A percentile compares a stretch with the other conserved stretches of the same genome.
These are phyloP conservation scores for Dicranocentrus wangi DNA, from an alignment of 2,888 invertebrate genomes.

Conservation along the genomic window DNA sequence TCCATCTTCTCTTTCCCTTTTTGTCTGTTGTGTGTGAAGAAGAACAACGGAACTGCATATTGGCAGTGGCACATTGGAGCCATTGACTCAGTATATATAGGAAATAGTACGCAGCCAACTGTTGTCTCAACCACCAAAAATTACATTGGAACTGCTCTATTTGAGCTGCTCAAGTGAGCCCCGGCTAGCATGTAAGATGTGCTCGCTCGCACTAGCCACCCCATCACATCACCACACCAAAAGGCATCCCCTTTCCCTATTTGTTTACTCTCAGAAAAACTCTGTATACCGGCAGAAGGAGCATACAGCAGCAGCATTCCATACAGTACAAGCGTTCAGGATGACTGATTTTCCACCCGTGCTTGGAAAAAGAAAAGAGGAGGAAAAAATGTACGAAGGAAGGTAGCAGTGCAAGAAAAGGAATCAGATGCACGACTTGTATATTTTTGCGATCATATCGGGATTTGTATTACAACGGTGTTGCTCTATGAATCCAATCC, in stretches of 20 bases:
- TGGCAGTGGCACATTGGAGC: conserved; percentile 16
- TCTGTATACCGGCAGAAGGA: no score
- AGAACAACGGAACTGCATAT: conserved; percentile 27
- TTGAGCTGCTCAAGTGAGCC: not conserved
- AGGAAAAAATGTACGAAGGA: not conserved
- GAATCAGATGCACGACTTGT: conserved; percentile 38
- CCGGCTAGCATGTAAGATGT: not conserved
- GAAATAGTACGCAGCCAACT: conserved; percentile 64
- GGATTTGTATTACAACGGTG: conserved; percentile 28
- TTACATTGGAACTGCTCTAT: conserved; percentile 46
- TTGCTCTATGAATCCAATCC: not conserved
- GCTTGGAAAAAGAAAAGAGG: not conserved
- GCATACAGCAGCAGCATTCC: not conserved
- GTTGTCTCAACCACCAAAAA: conserved; percentile 68
- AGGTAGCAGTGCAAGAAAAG: no score
- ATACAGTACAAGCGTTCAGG: conserved; percentile 57
- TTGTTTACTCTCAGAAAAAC: not conserved
- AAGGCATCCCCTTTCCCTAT: not conserved
- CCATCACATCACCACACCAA: no score
- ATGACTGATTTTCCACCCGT: conserved; percentile 52
- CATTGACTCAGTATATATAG: conserved; percentile 9
- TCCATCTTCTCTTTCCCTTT: conserved; percentile 38
- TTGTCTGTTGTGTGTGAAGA: not conserved
- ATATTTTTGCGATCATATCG: conserved; percentile 30
- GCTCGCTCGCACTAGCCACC: no score